Evolutionary conservation across 1,140 invertebrate genomes (phyloP), one percentile per base, ranked within the genome.

Genomic region (Tyrophagus putrescentiae): DNA sequence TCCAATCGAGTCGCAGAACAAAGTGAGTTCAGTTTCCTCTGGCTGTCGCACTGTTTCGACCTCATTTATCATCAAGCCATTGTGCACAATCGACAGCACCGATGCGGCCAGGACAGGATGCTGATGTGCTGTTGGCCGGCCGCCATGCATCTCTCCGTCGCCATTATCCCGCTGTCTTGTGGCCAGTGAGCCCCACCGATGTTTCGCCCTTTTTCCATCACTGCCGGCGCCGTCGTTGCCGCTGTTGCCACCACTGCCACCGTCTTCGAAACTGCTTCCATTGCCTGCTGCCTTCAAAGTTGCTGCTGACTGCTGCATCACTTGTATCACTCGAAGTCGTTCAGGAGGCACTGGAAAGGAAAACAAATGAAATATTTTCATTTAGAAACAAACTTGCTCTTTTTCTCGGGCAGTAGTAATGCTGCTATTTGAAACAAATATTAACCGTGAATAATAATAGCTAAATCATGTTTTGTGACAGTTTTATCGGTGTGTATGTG

Each of bases 1-100:
- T 54, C 52, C 52, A 27, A 54, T 54, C 28, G 52, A 54, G 25
- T 54, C 52, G 27, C 52, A 54, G 28, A 3, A 27, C 13, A 54
- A 11, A n/a, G 52, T 54, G n/a, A 54, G 25, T 13, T 13, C 25
- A 23, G 13, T 54, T 31, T 13, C 13, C 25, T 54, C 52, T 54
- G 52, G 52, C 28, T 54, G 52, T 28, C 28, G 4, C 27, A 31
- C 25, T 21, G 28, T 54, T 9, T 16, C 25, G 7, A 54, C 25
- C 13, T 54, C 52, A 54, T 54, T 54, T 54, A 54, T 54, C 52
- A 54, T 54, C 25, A 34, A 27, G 31, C 45, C 45, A 48, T 48
- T 48, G 45, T 48, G 45, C 45, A 48, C 21, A 48, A 48, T 48
- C 45, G 45, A 48, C 45, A 48, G 18, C 7, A 6, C 18, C 18